Base-by-base conservation (phyloP, 2,888 invertebrate genomes). In the Ischnus inquisitorius region DNA sequence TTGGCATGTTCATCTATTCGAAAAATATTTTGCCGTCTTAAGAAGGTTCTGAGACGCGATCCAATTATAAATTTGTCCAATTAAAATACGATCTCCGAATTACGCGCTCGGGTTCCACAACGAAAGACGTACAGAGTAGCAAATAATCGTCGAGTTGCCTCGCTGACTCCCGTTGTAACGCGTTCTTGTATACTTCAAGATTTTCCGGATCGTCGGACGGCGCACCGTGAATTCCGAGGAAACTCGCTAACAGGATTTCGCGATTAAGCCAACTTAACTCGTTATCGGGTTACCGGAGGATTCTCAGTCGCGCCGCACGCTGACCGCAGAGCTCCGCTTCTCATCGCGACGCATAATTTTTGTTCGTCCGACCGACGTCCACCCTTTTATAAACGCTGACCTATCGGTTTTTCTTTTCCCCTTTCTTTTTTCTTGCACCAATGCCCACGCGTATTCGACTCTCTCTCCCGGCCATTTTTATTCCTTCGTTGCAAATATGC, bases 201-300 rank as follows among this genome's bases (percentile, higher is more conserved):
- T 41, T 74, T 82, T 82, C 43, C 41, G n/a, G 64, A 51, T 1
- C 28, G 57, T 72, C 81, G 1, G 28, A 12, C 28, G 65, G 78
- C 77, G 74, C 48, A 22, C 6, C 34, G 34, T 69, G 46, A 75
- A 54, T 69, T 39, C 57, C 69, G 74, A n/a, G 46, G 68, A 82
- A 82, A 68, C 72, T 74, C 25, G 67, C 65, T 1, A 72, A 67
- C 60, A 46, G 48, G 72, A 77, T 83, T 83, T 76, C 19, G 65
- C 71, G 76, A 79, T 83, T 80, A 80, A 76, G 71, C 57, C 60
- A 76, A 80, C 83, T 75, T 57, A 62, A 69, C 76, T 80, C 64
- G 76, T 76, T 82, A 82, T 79, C 78, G 25, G 46, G 74, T 78
- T 79, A 79, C 78, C 64, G 57, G 78, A 82, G 57, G 78, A 82